Evolutionary conservation across 2,797 vertebrate genomes (phyloP), one percentile per base, ranked within the genome.

Genomic region (Vespertilio murinus): DNA sequence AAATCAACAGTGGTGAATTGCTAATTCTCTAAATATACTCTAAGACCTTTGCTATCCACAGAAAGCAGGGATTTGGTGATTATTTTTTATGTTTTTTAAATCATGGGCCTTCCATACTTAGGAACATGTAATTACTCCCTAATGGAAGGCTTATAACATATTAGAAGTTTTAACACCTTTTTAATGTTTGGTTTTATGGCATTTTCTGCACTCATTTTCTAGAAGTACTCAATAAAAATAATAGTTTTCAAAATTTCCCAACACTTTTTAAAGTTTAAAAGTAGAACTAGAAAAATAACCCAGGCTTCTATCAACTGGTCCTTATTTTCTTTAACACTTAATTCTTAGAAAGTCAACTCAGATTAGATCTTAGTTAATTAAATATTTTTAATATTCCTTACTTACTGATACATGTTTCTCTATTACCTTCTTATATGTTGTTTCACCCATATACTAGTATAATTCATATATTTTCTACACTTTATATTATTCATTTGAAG

Each of bases 1-100:
- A 91, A 94, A 89, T 83, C 49, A 80, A 79, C 6, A 88, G 35
- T 79, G n/a, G 10, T 78, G 70, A 93, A 75, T 79, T 64, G 33
- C 12, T 89, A 93, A 84, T 71, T 28, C n/a, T 8, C 13, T 93
- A 70, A 92, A 80, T 85, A 81, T 94, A 95, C 88, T 56, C 35
- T 38, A 40, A 77, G 2, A 13, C 13, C 18, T 94, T 90, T 59
- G 79, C 28, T 71, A 59, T 23, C 38, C 8, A 71, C 20, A 14
- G 38, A 67, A 94, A 78, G 13, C 10, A 71, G 30, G 91, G 11
- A 11, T 74, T 93, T 92, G 45, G 54, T 1, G 30, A 85, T 52
- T 71, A 28, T 35, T 81, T 69, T 84, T 56, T 22, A 16, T n/a
- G 2, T 64, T 88, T 88, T 92, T 87, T 35, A 83, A 79, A 70